Evolutionary conservation across 2,888 invertebrate genomes (phyloP).

Genomic region (Arrhopalites spinosus): DNA sequence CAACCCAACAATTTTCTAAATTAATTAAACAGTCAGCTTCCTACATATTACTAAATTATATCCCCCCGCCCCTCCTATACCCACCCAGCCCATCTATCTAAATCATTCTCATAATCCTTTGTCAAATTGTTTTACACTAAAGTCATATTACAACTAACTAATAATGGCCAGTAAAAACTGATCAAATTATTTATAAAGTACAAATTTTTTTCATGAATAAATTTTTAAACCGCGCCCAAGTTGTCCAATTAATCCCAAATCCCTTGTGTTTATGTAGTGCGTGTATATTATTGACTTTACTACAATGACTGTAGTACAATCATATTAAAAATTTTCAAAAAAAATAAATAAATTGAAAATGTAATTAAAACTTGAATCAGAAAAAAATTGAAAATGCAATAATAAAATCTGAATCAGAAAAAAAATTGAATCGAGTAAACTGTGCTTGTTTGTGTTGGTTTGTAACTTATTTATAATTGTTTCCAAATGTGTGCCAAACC

Average conservation of each 20-base stretch:
- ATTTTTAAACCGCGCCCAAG: too few relatives aligned
- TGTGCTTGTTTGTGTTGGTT: constrained; percentile 53
- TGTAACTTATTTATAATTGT: constrained; percentile 35
- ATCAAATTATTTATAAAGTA: too few relatives aligned
- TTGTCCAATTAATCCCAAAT: not conserved
- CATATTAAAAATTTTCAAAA: constrained; percentile 29
- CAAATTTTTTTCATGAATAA: too few relatives aligned
- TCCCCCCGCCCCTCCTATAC: not conserved
- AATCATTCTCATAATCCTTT: not conserved
- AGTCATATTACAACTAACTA: not conserved
- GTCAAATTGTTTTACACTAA: constrained; percentile 4
- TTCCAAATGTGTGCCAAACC: constrained; percentile 26
- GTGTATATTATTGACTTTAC: too few relatives aligned
- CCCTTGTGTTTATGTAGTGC: too few relatives aligned
- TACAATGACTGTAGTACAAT: too few relatives aligned
- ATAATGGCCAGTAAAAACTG: too few relatives aligned
- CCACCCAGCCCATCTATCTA: not conserved
- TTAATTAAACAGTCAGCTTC: not conserved
- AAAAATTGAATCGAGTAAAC: too few relatives aligned
- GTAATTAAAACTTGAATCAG: not conserved
- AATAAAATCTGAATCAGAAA: not conserved
- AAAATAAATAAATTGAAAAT: constrained; percentile 19
- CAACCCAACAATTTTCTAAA: not conserved
- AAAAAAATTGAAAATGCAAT: not conserved
- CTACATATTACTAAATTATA: too few relatives aligned